Evolutionary conservation across 1,140 invertebrate genomes (phyloP), one percentile per base, ranked within the genome.

Genomic region (Drosophila obscura): DNA sequence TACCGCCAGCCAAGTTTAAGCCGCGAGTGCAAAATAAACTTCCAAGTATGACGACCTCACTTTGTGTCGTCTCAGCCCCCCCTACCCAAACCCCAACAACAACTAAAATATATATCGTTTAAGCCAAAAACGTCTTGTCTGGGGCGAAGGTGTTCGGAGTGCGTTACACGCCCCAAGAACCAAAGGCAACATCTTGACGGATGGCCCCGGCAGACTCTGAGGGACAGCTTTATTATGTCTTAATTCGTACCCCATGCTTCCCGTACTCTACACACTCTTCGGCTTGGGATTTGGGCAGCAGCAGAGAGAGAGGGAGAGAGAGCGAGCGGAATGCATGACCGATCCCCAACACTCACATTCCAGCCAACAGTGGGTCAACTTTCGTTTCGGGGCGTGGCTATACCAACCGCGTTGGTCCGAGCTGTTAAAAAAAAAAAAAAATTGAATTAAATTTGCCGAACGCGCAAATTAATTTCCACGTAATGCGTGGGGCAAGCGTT

Each of bases 201-300:
- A 85, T 85, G 81, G 62, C 59, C 62, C 63, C 64, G 22, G 51
- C 28, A 16, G 53, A 49, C 19, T 35, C 49, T 58, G 45, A 63
- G 67, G 60, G 57, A 88, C 78, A 90, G 87, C 87, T 90, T 87
- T 90, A 90, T 90, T 90, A 90, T 90, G 81, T 87, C 87, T 90
- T 90, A 90, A 90, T 90, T 90, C 87, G 77, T 72, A 61, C 75
- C 68, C 50, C 78, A 7, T 2, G 5, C 26, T 7, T 8, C 31
- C 31, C 87, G 71, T 72, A 53, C 78, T 65, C 48, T 76, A 55
- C 53, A 4, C 4, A 39, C 11, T 13, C 35, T 39, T 39, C 13
- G 35, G 35, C 35, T 11, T 11, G 73, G 73, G 73, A 82, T 79
- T 80, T 76, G 76, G 74, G 64, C 59, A 55, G 67, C 64, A 69